phyloP scores from a whole-genome alignment of 2,113 vertebrate genomes.

The Malurus melanocephalus region DNA sequence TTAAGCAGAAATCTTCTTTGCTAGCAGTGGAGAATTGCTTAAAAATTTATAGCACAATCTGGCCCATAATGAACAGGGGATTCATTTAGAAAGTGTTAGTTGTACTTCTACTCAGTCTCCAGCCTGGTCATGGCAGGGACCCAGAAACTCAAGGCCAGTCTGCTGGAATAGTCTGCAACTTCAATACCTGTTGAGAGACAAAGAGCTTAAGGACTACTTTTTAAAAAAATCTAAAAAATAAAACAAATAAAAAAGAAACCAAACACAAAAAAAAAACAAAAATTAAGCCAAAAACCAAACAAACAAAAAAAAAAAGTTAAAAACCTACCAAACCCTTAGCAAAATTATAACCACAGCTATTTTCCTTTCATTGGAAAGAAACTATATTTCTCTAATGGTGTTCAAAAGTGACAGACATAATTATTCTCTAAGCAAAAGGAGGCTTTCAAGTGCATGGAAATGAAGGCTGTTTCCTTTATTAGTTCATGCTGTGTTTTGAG shows the following conservation, averaged over 20 bases:
- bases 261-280: too few relatives aligned
- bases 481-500: not conserved
- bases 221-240: too few relatives aligned
- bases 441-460: not conserved
- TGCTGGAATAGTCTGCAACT: not conserved
- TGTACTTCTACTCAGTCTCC: not conserved
- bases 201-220: not conserved
- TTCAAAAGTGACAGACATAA: not conserved
- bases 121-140: not conserved
- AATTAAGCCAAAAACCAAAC: not conserved
- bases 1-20: conserved; percentile 31
- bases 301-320: not conserved
- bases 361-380: not conserved
- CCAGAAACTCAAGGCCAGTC: not conserved
- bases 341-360: not conserved
- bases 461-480: not conserved
- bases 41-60: conserved; percentile 57
- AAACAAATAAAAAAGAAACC: not conserved
- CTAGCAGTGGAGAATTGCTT: conserved; percentile 12
- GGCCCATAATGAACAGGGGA: not conserved
- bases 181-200: not conserved
- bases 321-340: not conserved
- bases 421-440: not conserved
- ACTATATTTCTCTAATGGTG: not conserved
- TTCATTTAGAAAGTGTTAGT: not conserved